Evolutionary conservation across 2,888 invertebrate species (phyloP).

Genomic region (Himalopsyche japonica): DNA sequence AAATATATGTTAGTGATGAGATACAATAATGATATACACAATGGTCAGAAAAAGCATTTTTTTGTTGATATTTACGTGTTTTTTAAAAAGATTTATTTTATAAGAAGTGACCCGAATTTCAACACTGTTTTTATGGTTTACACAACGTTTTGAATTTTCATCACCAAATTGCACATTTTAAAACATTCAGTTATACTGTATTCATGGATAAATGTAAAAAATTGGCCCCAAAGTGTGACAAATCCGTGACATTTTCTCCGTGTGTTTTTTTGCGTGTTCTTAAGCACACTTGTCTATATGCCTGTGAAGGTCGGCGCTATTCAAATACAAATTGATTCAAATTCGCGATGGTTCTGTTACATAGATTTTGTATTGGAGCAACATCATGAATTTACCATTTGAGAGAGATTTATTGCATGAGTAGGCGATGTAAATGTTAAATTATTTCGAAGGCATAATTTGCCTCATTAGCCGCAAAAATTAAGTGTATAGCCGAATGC

Average conservation of each 20-base stretch:
- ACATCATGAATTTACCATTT: neutral
- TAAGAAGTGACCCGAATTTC: too few relatives aligned
- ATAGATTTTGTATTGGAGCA: neutral
- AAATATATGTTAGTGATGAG: too few relatives aligned
- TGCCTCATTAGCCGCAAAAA: neutral
- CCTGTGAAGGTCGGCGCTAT: neutral
- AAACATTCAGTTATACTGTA: too few relatives aligned
- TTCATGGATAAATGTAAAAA: too few relatives aligned
- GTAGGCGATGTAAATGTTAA: neutral
- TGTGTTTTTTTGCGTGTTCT: neutral
- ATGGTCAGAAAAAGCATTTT: too few relatives aligned
- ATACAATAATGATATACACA: too few relatives aligned
- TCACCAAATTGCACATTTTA: too few relatives aligned
- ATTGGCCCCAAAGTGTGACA: neutral
- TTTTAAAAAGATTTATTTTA: too few relatives aligned
- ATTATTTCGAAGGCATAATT: neutral
- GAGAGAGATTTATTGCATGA: neutral
- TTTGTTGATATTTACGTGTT: too few relatives aligned
- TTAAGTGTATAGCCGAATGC: neutral
- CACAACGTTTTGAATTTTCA: too few relatives aligned
- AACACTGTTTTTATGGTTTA: too few relatives aligned
- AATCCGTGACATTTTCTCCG: neutral
- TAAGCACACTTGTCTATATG: neutral
- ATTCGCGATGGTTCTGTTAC: neutral
- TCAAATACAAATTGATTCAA: neutral